Evolutionary conservation across 1,140 invertebrate genomes (phyloP), one percentile per base, ranked within the genome.

Genomic region (Phthorimaea operculella): DNA sequence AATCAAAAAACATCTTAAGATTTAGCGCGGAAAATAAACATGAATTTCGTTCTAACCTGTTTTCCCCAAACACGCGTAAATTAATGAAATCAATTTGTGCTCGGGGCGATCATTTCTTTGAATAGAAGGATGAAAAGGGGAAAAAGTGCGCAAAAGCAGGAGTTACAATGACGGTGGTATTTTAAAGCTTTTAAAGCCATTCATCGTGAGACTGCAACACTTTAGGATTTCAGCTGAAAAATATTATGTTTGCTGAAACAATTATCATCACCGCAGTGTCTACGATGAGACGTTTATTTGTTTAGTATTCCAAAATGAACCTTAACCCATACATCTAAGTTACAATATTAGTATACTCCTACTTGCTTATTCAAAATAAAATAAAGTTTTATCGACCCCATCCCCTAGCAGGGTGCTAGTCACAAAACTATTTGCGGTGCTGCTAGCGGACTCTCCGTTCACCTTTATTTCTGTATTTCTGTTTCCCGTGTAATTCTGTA

Each of bases 11-110:
- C 6, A 28, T 28, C 21, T 28, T 28, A 28, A 28, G 6, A 28
- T 28, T 28, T 39, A 39, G 10, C 36, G 36, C 3, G 36, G 3
- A 39, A 39, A 39, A 28, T 28, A 28, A 39, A 39, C 36, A 39
- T 39, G 36, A 39, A 39, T 9, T 39, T 4, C 2, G 10, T 39
- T 39, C 2, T 39, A 39, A 39, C 10, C 18, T 53, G 36, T 53
- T 53, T 54, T 54, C 21, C 17, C 21, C 9, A 45, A 50, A 28
- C 48, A 50, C 56, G 51, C 55, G 56, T 55, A 64, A 64, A 66
- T 65, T 66, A 69, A 66, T 66, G 59, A 60, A 63, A 68, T 65
- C 63, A 68, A 58, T 68, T 68, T 57, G 52, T 52, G 52, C 50
- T 45, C 45, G 52, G 14, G 33, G 52, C 59, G 51, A 57, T 54